Evolutionary conservation across 2,797 vertebrate genomes (phyloP), one percentile per base, ranked within the genome.

Genomic region (Malacoraja senta): DNA sequence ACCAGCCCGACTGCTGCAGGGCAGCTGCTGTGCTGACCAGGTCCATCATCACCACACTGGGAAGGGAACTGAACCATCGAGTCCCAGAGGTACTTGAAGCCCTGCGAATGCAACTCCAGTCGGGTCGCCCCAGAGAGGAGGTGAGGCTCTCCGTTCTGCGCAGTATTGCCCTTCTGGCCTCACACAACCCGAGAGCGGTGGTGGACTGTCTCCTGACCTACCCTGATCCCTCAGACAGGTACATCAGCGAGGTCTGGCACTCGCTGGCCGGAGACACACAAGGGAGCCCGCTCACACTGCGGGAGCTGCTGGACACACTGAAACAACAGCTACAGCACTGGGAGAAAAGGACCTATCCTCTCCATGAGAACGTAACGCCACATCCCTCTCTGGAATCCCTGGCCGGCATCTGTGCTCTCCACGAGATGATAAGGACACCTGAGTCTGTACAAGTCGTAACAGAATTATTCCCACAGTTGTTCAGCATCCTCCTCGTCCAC

Each of bases 161-260:
- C 26, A 74, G 68, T 53, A 74, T 92, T 44, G 90, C 38, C 24
- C 74, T 92, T 76, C 90, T 92, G 10, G 90, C 90, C 0, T 53
- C 26, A 1, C 21, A 92, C 4, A 92, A 92, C 38, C 72, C 44
- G 9, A 7, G 24, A 76, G 24, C 90, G 8, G 71, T 92, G 44
- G 68, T 92, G 26, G 44, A 71, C 44, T 76, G 71, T 17, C 90
- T 92, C 71, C 90, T 92, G 10, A 53, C 71, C 44, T 92, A 76
- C 38, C 71, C 90, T 74, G 68, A 44, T 38, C 90, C 90, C 26
- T 74, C 76, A 12, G 72, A 76, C 29, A 58, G 29, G 35, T 76
- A 92, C 71, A n/a, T 3, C 90, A 76, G 71, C 29, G 71, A 92
- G 3, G 4, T 92, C 0, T 92, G 90, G 90, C 15, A 38, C 53